Evolutionary conservation across 2,113 vertebrate genomes (phyloP).

Genomic region (Cephalopterus ornatus): DNA sequence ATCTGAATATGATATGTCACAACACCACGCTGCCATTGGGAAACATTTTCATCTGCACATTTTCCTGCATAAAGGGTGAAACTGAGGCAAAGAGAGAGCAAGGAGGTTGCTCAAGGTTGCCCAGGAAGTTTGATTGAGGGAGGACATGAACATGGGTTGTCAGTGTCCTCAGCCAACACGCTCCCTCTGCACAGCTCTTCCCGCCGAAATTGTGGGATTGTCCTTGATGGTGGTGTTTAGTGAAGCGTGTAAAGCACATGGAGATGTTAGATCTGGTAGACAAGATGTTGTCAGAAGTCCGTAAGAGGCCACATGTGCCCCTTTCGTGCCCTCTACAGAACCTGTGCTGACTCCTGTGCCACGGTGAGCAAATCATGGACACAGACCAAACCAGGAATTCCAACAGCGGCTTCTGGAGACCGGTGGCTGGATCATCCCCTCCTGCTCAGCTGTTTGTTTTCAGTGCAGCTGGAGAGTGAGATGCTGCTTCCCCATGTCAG

Average conservation of each 20-base stretch:
- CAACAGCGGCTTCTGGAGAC: accelerated
- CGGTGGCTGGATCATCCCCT: neutral
- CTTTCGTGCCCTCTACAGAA: accelerated
- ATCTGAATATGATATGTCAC: constrained; percentile 29
- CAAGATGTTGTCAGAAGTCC: neutral
- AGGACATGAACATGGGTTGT: neutral
- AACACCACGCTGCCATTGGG: neutral
- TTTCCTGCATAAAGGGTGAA: neutral
- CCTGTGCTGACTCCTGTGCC: neutral
- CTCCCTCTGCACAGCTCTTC: neutral
- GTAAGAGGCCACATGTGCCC: accelerated
- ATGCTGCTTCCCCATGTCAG: accelerated
- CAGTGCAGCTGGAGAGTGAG: neutral
- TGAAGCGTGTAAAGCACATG: neutral
- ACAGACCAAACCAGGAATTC: neutral
- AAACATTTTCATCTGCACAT: neutral
- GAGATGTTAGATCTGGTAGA: neutral
- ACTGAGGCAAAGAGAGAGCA: neutral
- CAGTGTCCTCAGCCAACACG: neutral
- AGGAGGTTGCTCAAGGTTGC: neutral
- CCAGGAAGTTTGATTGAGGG: neutral
- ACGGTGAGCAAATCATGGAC: accelerated
- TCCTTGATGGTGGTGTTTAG: accelerated
- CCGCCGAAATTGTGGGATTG: neutral
- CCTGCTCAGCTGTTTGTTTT: neutral